These are phyloP conservation scores for Armadillidium nasatum DNA, from an alignment of 1,140 invertebrate species.

Conservation along the genomic window DNA sequence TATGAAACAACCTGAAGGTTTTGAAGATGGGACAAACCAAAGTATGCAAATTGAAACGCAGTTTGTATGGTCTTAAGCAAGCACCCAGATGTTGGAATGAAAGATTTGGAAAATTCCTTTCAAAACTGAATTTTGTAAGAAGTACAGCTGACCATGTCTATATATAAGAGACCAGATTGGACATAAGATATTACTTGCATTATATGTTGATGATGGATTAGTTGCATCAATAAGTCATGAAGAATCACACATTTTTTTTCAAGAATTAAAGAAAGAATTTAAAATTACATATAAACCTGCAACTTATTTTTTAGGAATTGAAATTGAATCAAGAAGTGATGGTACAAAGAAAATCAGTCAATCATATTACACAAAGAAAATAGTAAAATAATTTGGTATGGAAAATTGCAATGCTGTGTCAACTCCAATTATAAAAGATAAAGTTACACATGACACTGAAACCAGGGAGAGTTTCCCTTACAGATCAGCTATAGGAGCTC, in stretches of 20 bases:
- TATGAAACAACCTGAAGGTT: conserved; percentile 40
- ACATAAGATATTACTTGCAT: conserved; percentile 43
- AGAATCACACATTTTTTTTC: conserved; percentile 7
- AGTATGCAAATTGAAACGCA: conserved; percentile 50
- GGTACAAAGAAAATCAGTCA: conserved; percentile 47
- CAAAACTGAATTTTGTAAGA: conserved; percentile 46
- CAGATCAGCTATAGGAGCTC: conserved; percentile 19
- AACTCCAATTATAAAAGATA: conserved; percentile 46
- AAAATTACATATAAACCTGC: conserved; percentile 8
- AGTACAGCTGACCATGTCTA: conserved; percentile 48
- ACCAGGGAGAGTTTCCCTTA: conserved; percentile 6
- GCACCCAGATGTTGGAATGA: conserved; percentile 45
- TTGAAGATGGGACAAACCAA: conserved; percentile 26
- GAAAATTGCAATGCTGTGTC: conserved; percentile 48
- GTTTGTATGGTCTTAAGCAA: conserved; percentile 48
- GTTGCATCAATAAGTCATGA: conserved; percentile 44
- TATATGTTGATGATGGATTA: conserved; percentile 51
- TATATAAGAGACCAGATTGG: conserved; percentile 40
- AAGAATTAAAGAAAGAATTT: neutral
- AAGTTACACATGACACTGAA: conserved; percentile 26
- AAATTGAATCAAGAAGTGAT: neutral
- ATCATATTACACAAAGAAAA: conserved; percentile 47
- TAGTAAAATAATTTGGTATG: conserved; percentile 47
- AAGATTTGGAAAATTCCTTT: conserved; percentile 38
- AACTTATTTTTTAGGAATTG: conserved; percentile 38